phyloP scores from a whole-genome alignment of 2,113 vertebrate genomes.

The Albula glossodonta region DNA sequence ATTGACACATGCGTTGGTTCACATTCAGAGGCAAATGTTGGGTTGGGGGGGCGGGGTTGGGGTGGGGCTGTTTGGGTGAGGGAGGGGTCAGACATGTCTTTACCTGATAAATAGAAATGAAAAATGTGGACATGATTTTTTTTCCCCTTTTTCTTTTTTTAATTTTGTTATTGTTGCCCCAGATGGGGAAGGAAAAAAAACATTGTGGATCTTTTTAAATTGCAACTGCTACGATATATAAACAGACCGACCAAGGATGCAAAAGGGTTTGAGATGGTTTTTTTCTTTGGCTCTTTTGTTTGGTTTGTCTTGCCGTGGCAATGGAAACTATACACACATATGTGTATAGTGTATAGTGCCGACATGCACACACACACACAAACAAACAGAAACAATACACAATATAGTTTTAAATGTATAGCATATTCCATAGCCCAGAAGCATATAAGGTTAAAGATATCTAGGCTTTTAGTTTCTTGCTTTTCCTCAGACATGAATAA shows the following conservation, averaged over 20 bases:
- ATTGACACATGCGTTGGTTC: conserved; percentile 54
- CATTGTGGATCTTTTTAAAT: conserved; percentile 77
- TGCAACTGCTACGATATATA: conserved; percentile 77
- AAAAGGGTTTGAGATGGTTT: conserved; percentile 50
- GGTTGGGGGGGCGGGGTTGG: too few species aligned
- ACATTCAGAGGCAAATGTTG: conserved; percentile 56
- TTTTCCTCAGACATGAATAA: background rate
- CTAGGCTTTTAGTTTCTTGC: background rate
- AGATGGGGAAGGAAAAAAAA: conserved; percentile 67
- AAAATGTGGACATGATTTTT: conserved; percentile 61
- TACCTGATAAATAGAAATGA: conserved; percentile 67
- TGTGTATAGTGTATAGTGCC: background rate
- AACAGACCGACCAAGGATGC: conserved; percentile 64
- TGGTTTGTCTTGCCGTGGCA: background rate
- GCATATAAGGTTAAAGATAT: background rate
- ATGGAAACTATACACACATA: background rate
- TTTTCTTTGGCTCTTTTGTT: conserved; percentile 30
- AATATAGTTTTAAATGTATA: background rate
- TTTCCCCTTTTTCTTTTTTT: conserved; percentile 61
- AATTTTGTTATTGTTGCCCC: background rate
- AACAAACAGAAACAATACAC: background rate
- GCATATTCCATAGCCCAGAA: background rate
- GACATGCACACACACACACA: background rate
- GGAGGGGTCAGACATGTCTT: conserved; percentile 28
- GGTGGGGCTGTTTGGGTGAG: too few species aligned